Evolutionary conservation across 1,140 invertebrate genomes (phyloP).

Genomic region (Drosophila busckii): DNA sequence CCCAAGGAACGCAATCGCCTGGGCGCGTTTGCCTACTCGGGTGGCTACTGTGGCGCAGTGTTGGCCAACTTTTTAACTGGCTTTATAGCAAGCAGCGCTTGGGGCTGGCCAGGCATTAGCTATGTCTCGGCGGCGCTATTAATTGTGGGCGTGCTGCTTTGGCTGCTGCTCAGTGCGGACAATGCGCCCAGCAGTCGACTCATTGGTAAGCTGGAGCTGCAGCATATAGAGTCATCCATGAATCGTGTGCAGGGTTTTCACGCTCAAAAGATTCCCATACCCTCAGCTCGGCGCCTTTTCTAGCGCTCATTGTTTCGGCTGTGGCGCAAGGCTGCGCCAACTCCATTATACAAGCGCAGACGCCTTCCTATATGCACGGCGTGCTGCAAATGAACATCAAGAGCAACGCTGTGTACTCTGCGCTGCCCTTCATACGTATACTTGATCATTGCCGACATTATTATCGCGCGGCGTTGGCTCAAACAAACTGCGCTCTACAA

Average conservation of each 20-base stretch:
- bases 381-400: conserved; percentile 89
- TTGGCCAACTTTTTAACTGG: conserved; percentile 85
- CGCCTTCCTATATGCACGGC: conserved; percentile 83
- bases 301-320: conserved; percentile 89
- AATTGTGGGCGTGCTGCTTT: too few relatives aligned
- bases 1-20: conserved; percentile 81
- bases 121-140: too few relatives aligned
- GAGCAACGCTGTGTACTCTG: conserved; percentile 85
- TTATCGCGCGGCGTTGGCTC: conserved; percentile 48
- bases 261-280: conserved; percentile 78
- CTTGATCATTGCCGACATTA: conserved; percentile 79
- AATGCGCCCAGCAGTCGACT: conserved; percentile 82
- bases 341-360: conserved; percentile 93
- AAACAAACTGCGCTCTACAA: conserved; percentile 80
- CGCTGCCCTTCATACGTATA: conserved; percentile 82
- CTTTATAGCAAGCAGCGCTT: conserved; percentile 81
- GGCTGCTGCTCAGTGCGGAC: conserved; percentile 82
- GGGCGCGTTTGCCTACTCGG: conserved; percentile 82
- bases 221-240: conserved; percentile 82
- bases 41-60: conserved; percentile 86
- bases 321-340: conserved; percentile 96
- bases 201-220: conserved; percentile 82
- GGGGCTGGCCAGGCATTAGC: conserved; percentile 90
- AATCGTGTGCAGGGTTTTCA: conserved; percentile 61
- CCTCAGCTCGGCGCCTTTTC: conserved; percentile 89